phyloP scores from a whole-genome alignment of 2,797 vertebrate genomes.

The Cynopterus sphinx region DNA sequence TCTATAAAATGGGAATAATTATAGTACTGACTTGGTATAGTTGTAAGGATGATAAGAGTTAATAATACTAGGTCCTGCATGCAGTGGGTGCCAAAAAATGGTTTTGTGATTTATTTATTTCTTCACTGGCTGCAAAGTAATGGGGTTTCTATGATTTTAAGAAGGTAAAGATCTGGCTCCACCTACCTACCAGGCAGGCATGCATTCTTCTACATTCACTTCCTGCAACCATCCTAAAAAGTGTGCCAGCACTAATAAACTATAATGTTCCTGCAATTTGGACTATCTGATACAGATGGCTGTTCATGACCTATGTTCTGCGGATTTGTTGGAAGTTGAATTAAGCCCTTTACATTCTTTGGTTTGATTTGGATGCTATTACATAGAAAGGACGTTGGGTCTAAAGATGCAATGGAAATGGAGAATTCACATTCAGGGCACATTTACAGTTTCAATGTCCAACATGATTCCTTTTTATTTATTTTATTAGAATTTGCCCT shows the following conservation, averaged over 20 bases:
- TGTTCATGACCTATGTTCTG: background rate
- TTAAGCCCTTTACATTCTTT: constrained; percentile 20
- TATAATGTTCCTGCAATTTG: background rate
- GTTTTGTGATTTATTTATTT: background rate
- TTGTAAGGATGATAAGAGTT: background rate
- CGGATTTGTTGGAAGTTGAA: background rate
- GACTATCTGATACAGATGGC: background rate
- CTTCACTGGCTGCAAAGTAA: background rate
- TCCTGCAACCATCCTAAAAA: background rate
- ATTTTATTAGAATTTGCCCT: constrained; percentile 18
- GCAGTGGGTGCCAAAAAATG: background rate
- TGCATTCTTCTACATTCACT: background rate
- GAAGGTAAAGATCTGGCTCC: background rate
- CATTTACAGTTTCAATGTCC: background rate
- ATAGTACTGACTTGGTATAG: background rate
- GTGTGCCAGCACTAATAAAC: background rate
- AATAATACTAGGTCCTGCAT: background rate
- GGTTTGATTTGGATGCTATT: background rate
- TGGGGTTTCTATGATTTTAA: background rate
- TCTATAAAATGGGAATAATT: background rate
- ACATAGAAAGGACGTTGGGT: background rate
- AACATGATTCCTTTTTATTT: constrained; percentile 1
- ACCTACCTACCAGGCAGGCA: background rate
- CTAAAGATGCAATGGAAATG: background rate
- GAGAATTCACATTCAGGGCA: background rate